Evolutionary conservation across 2,888 invertebrate species (phyloP).

Genomic region (Noctuana brunneofusca): DNA sequence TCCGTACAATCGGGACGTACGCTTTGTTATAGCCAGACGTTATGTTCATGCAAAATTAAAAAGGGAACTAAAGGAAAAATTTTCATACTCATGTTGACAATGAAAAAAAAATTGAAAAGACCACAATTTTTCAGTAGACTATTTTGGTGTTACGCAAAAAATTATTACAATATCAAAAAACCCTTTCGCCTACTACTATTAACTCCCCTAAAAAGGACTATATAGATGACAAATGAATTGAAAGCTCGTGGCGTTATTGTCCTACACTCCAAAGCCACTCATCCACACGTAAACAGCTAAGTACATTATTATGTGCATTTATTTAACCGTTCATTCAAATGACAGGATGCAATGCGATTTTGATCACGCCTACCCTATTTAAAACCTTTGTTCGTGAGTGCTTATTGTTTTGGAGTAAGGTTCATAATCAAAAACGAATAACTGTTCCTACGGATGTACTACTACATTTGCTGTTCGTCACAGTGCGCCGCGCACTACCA

Average conservation of each 20-base stretch:
- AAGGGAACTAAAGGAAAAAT: background rate
- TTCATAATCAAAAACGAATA: constrained; percentile 45
- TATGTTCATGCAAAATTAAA: background rate
- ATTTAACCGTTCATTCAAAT: constrained; percentile 60
- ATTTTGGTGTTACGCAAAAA: background rate
- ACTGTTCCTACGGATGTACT: constrained; percentile 63
- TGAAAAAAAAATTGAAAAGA: background rate
- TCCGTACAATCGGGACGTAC: background rate
- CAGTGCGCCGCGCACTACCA: constrained; percentile 58
- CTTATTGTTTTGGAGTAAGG: constrained; percentile 43
- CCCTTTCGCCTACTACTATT: too few relatives aligned
- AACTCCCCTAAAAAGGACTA: background rate
- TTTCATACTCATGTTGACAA: background rate
- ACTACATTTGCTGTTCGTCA: constrained; percentile 59
- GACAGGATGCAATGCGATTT: constrained; percentile 70
- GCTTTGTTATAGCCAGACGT: constrained; percentile 3
- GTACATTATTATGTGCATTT: constrained; percentile 52
- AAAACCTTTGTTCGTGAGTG: constrained; percentile 34
- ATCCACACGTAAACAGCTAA: constrained; percentile 43
- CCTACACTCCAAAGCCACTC: constrained; percentile 29
- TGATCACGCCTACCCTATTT: constrained; percentile 59
- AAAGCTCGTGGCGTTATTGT: constrained; percentile 24
- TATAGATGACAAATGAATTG: background rate
- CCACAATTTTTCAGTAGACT: background rate
- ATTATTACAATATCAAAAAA: background rate